Evolutionary conservation across 2,113 vertebrate species (phyloP), one percentile per base, ranked within the genome.

Genomic region (Xiphias gladius): DNA sequence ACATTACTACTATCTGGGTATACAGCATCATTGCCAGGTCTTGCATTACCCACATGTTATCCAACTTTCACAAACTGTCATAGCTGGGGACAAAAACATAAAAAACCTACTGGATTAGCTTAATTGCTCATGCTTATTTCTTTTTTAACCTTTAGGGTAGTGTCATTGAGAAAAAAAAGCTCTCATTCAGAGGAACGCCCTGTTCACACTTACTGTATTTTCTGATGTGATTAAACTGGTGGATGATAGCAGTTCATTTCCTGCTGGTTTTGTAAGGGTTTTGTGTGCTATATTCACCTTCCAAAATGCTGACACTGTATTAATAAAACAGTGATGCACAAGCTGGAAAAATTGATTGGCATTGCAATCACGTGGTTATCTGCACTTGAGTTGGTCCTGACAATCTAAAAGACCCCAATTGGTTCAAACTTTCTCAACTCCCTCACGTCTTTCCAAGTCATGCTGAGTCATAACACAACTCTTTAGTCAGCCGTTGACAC

Each of bases 131-230:
- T 52, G 4, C 54, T 55, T 26, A 22, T 54, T n/a, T 70, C 30
- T 59, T 54, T 19, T 61, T 73, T 73, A 37, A 39, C 19, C n/a
- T 76, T 54, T 13, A 26, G 10, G 30, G 22, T 70, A 71, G 52
- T 71, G 57, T 43, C 2, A 20, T 10, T 20, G 16, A 22, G 73
- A n/a, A 13, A 19, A 30, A 76, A 39, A n/a, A n/a, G 16, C 17
- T 48, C 11, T 54, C 48, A 3, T 66, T 30, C 50, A 6, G 6
- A 28, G 9, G 1, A 4, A 64, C 1, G 1, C 19, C 20, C 20
- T 52, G 66, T 20, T 52, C 30, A 63, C 20, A 37, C n/a, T 17
- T 37, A 30, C 43, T 54, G 12, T 5, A 11, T 16, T 48, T 48
- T 59, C 39, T 35, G 4, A 35, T 77, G 19, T 58, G 2, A 59